phyloP scores from a whole-genome alignment of 2,797 vertebrate genomes.

The Merluccius polli region DNA sequence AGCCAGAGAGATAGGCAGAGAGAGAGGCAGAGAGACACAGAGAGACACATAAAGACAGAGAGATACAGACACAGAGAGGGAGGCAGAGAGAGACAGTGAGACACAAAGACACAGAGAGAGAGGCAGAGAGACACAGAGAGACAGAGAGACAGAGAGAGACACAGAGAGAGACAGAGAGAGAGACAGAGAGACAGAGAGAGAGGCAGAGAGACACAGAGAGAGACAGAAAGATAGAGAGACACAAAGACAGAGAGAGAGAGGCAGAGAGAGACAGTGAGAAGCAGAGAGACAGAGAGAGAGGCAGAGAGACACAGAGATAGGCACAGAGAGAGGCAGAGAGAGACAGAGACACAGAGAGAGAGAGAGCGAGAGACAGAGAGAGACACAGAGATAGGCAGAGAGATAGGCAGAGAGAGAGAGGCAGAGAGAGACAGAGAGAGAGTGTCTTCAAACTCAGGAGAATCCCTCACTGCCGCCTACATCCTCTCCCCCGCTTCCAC shows the following conservation, averaged over 20 bases:
- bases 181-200: no score
- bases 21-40: slow-evolving; percentile 36
- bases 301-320: slow-evolving; percentile 45
- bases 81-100: no score
- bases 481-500: slow-evolving; percentile 26
- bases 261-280: slow-evolving; percentile 46
- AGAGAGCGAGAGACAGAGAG: slow-evolving; percentile 20
- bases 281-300: slow-evolving; percentile 26
- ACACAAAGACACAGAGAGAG: no score
- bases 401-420: slow-evolving; percentile 30
- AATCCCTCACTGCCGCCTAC: slow-evolving; percentile 32
- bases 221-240: slow-evolving; percentile 17
- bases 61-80: slow-evolving; percentile 49
- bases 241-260: no score
- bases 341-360: slow-evolving; percentile 36
- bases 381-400: slow-evolving; percentile 48
- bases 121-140: slow-evolving; percentile 37
- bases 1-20: no score
- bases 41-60: slow-evolving; percentile 22
- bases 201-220: slow-evolving; percentile 37
- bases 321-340: no score
- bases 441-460: slow-evolving; percentile 36
- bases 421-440: slow-evolving; percentile 36
- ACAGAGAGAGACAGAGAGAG: no score
- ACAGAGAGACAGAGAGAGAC: slow-evolving; percentile 18